phyloP scores from a whole-genome alignment of 2,113 vertebrate species.

The Pelobates fuscus region DNA sequence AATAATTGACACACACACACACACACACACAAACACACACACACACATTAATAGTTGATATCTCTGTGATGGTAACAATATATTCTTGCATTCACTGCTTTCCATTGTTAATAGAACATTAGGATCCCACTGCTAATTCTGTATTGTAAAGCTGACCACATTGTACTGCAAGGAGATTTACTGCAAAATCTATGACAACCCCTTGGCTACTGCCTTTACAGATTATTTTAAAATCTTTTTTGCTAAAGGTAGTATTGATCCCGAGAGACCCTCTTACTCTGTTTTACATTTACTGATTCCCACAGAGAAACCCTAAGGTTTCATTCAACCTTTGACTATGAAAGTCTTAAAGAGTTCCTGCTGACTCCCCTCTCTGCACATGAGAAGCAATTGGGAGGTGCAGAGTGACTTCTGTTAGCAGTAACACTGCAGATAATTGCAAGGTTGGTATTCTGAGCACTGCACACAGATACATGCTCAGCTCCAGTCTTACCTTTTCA shows the following conservation, averaged over 20 bases:
- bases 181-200: too few species aligned
- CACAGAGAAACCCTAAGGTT: slow-evolving; percentile 31
- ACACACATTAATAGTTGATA: too few species aligned
- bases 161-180: slow-evolving; percentile 4
- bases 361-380: slow-evolving; percentile 36
- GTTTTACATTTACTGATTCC: slow-evolving; percentile 16
- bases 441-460: slow-evolving; percentile 47
- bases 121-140: too few species aligned
- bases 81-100: too few species aligned
- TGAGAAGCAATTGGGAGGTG: slow-evolving; percentile 39
- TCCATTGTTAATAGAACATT: too few species aligned
- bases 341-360: slow-evolving; percentile 46
- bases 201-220: slow-evolving; percentile 12
- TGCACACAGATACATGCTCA: slow-evolving; percentile 35
- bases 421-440: slow-evolving; percentile 50
- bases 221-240: slow-evolving; percentile 19
- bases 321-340: slow-evolving; percentile 21
- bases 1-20: too few species aligned
- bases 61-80: too few species aligned
- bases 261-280: slow-evolving; percentile 19
- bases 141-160: background rate
- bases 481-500: slow-evolving; percentile 29
- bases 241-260: slow-evolving; percentile 17
- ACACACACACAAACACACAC: too few species aligned
- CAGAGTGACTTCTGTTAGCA: slow-evolving; percentile 35